Evolutionary conservation across 2,797 vertebrate species (phyloP).

Genomic region (Gallirallus australis): DNA sequence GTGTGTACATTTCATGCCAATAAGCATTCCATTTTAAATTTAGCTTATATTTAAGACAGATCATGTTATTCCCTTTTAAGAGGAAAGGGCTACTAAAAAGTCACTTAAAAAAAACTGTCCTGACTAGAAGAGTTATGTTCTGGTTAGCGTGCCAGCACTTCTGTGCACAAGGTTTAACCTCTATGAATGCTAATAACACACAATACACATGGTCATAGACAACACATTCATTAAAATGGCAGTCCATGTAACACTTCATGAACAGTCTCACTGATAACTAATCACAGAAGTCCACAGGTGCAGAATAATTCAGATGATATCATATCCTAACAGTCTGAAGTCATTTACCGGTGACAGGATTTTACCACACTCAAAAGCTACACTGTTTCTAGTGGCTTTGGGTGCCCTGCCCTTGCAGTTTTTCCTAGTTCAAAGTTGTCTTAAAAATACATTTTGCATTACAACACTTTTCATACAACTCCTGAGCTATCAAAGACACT

Average conservation of each 20-base stretch:
- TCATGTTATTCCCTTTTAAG: not conserved
- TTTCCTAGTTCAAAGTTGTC: not conserved
- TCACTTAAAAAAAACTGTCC: not conserved
- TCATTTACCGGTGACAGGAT: not conserved
- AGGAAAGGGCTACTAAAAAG: not conserved
- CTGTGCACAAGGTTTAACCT: not conserved
- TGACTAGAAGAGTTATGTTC: not conserved
- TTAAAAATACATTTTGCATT: not conserved
- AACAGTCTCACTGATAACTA: not conserved
- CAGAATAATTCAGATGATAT: not conserved
- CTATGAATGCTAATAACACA: not conserved
- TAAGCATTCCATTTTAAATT: not conserved
- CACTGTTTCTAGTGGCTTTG: not conserved
- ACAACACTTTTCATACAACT: not conserved
- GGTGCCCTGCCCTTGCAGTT: not conserved
- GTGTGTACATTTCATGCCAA: not conserved
- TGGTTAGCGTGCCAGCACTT: not conserved
- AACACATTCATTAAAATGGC: not conserved
- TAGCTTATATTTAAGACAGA: not conserved
- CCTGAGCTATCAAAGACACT: not conserved
- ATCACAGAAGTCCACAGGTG: not conserved
- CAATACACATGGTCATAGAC: not conserved
- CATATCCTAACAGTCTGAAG: not conserved
- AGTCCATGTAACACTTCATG: not conserved
- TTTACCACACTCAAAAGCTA: not conserved